Base-by-base conservation (phyloP, 2,113 vertebrate species). In the Leuciscus idus region DNA sequence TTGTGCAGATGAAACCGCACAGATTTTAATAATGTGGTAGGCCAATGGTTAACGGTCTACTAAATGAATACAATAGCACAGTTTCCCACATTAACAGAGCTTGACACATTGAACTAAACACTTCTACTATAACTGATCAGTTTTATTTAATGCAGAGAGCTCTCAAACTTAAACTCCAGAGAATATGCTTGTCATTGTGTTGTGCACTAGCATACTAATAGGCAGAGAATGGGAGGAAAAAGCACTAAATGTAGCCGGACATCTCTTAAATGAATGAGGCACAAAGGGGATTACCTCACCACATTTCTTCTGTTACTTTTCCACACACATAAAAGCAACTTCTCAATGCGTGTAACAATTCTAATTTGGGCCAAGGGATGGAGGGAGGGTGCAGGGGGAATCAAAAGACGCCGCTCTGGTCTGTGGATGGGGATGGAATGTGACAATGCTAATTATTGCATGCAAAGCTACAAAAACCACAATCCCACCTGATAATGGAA, bases 401-500 rank as follows among this genome's bases (percentile, higher is more conserved):
- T 88, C 81, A 86, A 85, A 89, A 75, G 75, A 84, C 30, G 76
- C 64, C 76, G 39, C 81, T 28, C 26, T 87, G 33, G 73, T 70
- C 26, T 55, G 43, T 84, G 70, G 83, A 86, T 68, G 48, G 66
- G 23, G 76, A 90, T 90, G 86, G 89, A 87, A 89, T 87, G 89
- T 89, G 89, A 90, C 89, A 87, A 86, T 76, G 80, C 85, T 88
- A 87, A 90, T 88, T 88, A 87, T 61, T 74, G 85, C 80, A n/a
- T 85, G 87, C 89, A 75, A 72, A 46, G 79, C 84, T 70, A 75
- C 82, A 81, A 75, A 87, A 84, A 87, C 73, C 68, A 28, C 28
- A 75, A 87, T 75, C 83, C 83, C 28, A 61, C 48, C 75, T 83
- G 75, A 90, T 90, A 85, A 90, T 88, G 82, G 68, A 77, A 62